Evolutionary conservation across 2,888 invertebrate species (phyloP).

Genomic region (Idaea biselata): DNA sequence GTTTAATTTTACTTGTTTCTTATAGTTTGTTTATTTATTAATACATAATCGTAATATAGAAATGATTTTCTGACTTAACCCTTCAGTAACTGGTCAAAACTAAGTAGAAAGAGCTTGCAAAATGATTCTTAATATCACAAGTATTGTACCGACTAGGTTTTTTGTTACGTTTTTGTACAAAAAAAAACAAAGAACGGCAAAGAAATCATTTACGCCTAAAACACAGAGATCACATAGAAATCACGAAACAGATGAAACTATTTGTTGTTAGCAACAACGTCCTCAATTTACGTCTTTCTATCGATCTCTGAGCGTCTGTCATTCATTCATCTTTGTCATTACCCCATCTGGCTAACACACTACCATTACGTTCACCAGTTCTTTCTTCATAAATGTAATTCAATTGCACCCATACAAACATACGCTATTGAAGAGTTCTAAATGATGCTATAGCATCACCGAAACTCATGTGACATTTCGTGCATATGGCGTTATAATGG

Average conservation of each 20-base stretch:
- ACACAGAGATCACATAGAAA: no score
- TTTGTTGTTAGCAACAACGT: neutral
- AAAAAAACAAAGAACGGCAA: no score
- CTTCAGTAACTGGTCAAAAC: no score
- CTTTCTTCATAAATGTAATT: neutral
- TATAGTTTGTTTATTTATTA: no score
- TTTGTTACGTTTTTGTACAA: no score
- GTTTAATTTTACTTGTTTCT: no score
- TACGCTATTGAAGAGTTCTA: conserved; percentile 34
- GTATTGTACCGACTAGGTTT: no score
- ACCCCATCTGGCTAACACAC: neutral
- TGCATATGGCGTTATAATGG: conserved; percentile 70
- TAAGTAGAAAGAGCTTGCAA: no score
- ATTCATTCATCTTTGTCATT: neutral
- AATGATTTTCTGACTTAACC: no score
- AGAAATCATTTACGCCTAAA: no score
- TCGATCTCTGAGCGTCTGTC: neutral
- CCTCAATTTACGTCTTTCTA: neutral
- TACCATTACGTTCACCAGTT: neutral
- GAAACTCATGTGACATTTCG: conserved; percentile 57
- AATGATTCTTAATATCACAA: no score
- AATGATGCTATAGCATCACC: conserved; percentile 46
- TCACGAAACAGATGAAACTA: neutral
- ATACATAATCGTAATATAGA: no score
- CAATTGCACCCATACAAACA: neutral